Evolutionary conservation across 35 echinoderm and acorn worm species (phyloP), one percentile per base, ranked within the genome.

Genomic region (Lytechinus pictus): DNA sequence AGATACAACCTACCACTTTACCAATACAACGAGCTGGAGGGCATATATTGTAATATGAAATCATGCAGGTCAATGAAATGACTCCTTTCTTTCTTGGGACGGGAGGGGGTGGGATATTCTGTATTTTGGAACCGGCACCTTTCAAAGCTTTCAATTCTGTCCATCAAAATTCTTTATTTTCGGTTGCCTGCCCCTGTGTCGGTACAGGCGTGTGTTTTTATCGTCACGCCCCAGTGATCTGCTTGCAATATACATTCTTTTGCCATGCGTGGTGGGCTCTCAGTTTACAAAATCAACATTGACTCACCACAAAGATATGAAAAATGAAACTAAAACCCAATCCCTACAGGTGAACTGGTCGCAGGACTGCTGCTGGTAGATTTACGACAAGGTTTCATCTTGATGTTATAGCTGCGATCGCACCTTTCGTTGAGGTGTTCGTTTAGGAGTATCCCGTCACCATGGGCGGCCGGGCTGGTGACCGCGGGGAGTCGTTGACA

Each of bases 401-500:
- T 79, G 21, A 79, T 58, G 9, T 58, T 79, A 24, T 79, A 79
- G 66, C 66, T 79, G 66, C 66, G 66, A 16, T 79, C 88, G 16
- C 88, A 90, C 88, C 52, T 90, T 88, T 90, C 10, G 9, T 10
- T 90, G 88, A 54, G 9, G 8, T 44, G 88, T 27, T 52, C 27
- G 24, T 44, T 12, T 33, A 90, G 29, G 88, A 33, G 16, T 44
- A 33, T 12, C 29, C 33, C 27, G 8, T 57, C 92, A 24, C 92
- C 54, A 54, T 55, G 54, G 92, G 92, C 13, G 53, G 92, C 54
- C 92, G 52, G 92, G 92, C 55, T 13, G 92, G 92, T 93, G 92
- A 12, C 92, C 92, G 92, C 92, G 55, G 92, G 92, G 92, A 93
- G 92, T 93, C 92, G 92, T 93, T 93, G 52, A 57, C 92, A 93